These are phyloP conservation scores for Sebastolobus alascanus DNA, from an alignment of 2,797 vertebrate species.

Conservation along the genomic window DNA sequence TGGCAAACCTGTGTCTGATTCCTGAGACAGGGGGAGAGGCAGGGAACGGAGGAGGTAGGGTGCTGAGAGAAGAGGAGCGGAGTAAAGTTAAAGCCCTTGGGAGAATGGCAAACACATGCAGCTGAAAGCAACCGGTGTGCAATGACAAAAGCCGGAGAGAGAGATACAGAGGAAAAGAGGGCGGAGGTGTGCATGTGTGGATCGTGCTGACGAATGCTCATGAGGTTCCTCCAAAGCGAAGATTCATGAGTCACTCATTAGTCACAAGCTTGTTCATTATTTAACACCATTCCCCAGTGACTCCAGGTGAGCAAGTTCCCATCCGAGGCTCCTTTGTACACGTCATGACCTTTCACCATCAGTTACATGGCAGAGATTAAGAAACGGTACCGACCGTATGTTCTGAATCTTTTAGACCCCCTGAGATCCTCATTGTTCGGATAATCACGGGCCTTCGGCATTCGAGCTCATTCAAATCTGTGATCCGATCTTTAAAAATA, in stretches of 20 bases:
- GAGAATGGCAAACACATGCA: conserved; percentile 56
- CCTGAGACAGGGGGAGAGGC: conserved; percentile 65
- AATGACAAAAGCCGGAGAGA: conserved; percentile 56
- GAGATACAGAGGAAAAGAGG: conserved; percentile 5
- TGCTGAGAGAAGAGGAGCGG: conserved; percentile 36
- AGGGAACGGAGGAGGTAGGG: conserved; percentile 32
- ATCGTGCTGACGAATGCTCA: conserved; percentile 46
- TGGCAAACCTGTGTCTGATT: conserved; percentile 80
- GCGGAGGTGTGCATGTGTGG: neutral
- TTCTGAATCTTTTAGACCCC: conserved; percentile 5
- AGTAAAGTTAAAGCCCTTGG: conserved; percentile 62
- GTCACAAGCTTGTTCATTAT: conserved; percentile 66
- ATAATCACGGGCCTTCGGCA: neutral
- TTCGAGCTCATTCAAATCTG: neutral
- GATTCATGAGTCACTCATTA: conserved; percentile 72
- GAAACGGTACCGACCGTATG: neutral
- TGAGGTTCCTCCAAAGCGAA: conserved; percentile 36
- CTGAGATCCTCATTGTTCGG: neutral
- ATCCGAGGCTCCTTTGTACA: conserved; percentile 15
- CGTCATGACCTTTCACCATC: conserved; percentile 33
- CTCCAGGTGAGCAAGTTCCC: conserved; percentile 33
- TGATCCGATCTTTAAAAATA: neutral
- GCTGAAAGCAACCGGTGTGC: conserved; percentile 55
- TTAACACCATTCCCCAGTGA: conserved; percentile 48
- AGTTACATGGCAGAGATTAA: neutral